Evolutionary conservation across 2,888 invertebrate genomes (phyloP), one percentile per base, ranked within the genome.

Genomic region (Polymixis lichenea): DNA sequence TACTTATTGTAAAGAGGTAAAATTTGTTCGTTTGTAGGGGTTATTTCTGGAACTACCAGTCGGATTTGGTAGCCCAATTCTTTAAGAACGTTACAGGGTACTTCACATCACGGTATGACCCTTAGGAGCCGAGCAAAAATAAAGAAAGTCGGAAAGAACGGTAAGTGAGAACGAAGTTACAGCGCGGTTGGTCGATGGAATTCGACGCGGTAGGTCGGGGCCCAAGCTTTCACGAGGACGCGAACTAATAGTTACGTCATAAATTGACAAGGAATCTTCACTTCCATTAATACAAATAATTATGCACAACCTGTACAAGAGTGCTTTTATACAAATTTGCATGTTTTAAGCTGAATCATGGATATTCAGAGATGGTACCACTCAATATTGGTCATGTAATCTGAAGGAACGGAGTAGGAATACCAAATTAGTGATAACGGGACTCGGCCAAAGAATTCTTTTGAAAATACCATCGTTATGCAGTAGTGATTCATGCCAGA

Each of bases 241-340:
- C 38, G 38, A 38, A 38, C 38, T 38, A 38, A 38, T 38, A 38
- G 38, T 71, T 65, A 53, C 11, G 46, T 8, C 46, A 38, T 0
- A 25, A 51, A 62, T 71, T 64, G 43, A 43, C 22, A 43, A 25
- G 53, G 11, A 1, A 28, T 49, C 43, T n/a, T 13, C 8, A 75
- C 58, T 61, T 62, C 28, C 61, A 43, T 19, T 7, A 68, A 46
- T 55, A 6, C 19, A 77, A 38, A 77, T 62, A 55, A 38, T 55
- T 55, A 77, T 77, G 38, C 62, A 7, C 17, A 62, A 56, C 17
- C 46, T 64, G 51, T 67, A 60, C n/a, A 8, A 13, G 49, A 75
- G 49, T 80, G 68, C 53, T 76, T 80, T 75, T 61, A 75, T n/a
- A 51, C 13, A 56, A 77, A 84, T 84, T 78, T 78, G 72, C 75